Evolutionary conservation across 2,888 invertebrate species (phyloP), one percentile per base, ranked within the genome.

Genomic region (Therioaphis trifolii): DNA sequence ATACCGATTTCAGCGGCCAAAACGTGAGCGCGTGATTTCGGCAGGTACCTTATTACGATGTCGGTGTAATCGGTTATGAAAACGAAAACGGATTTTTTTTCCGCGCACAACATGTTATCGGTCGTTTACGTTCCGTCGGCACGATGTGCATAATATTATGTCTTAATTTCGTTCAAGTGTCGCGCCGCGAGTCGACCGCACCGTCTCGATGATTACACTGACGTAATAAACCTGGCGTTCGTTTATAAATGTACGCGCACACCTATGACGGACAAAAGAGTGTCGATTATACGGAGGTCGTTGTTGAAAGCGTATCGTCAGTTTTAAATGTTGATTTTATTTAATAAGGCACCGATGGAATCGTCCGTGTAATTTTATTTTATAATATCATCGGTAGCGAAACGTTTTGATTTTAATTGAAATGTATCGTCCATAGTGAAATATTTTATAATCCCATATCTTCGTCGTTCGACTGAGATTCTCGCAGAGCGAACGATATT

Each of bases 41-140:
- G 35, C 7, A 35, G 2, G 46, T 46, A 46, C 15, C 2, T 46
- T 46, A 46, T 46, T 46, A 46, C 12, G 46, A 11, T 43, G 43
- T 43, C 5, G 43, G 43, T 43, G 46, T 46, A 46, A 75, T 52
- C 24, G 40, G 18, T 18, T 18, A 55, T 40, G 40, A 40, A 58
- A 58, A 71, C n/a, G 29, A 49, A 71, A 11, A 74, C 9, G 12
- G 21, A 40, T 11, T 40, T 74, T 75, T 75, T 15, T 58, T 58
- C 14, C 15, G 24, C 58, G 14, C 58, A 5, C 12, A 75, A 40
- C 74, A 75, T 7, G 40, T 75, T 40, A 11, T 46, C 27, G n/a
- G 61, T 14, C 61, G 12, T 76, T 61, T 76, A 61, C 76, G 76
- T 61, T 61, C 7, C 7, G 27, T 46, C n/a, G 18, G 58, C 4